Conservation (phyloP, 1,140 invertebrate genomes). For the Ceratosolen fusciceps region DNA sequence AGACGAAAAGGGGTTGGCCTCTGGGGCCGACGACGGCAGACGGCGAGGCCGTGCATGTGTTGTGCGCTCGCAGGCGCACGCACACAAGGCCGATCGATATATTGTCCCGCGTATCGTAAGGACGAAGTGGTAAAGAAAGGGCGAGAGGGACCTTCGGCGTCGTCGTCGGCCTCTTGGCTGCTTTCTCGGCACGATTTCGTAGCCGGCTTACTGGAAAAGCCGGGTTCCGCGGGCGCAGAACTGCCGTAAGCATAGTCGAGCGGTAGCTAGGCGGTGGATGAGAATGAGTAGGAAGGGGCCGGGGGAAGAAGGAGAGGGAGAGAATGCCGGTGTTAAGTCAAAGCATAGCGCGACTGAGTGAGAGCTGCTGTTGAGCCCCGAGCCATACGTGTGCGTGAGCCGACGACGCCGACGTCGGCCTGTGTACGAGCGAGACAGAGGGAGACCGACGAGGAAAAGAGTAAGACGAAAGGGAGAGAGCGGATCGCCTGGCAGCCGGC, state of each 20-base stretch:
- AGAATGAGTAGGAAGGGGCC: neutral
- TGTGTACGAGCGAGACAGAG: conserved; percentile 41
- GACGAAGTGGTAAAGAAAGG: neutral
- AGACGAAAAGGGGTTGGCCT: neutral
- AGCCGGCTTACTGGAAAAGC: too few species aligned
- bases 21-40: neutral
- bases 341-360: neutral
- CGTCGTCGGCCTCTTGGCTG: neutral
- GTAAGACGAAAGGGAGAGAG: neutral
- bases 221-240: neutral
- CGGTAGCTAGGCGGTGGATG: conserved; percentile 16
- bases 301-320: neutral
- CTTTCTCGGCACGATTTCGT: too few species aligned
- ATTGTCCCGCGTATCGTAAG: neutral
- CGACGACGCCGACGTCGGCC: neutral
- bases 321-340: neutral
- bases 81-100: conserved; percentile 4
- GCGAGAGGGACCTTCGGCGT: neutral
- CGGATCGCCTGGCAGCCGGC: conserved; percentile 65
- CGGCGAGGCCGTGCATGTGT: neutral
- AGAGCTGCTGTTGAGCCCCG: neutral
- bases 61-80: neutral
- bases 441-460: neutral
- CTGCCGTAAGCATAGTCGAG: conserved; percentile 12
- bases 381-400: neutral